Percentiles rank a stretch among this genome's conserved stretches.
Evolutionary conservation across 2,888 invertebrate genomes (phyloP).

Genomic region (Amiota mariae): DNA sequence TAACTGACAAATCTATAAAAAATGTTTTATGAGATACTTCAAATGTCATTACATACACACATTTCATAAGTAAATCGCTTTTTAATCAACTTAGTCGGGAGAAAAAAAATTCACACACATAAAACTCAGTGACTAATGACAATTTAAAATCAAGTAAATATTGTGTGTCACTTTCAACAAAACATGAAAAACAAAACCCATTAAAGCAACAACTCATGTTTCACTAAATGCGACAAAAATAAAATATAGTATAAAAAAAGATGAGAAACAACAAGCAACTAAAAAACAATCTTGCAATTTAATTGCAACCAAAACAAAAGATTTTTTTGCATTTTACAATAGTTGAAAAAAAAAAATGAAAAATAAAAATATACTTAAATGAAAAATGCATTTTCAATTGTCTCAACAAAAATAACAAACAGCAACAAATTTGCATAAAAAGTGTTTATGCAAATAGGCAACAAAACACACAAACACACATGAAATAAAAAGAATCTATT

Average conservation of each 20-base stretch:
- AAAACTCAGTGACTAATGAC: conserved; percentile 19
- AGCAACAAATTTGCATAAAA: conserved; percentile 22
- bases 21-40: too few relatives aligned
- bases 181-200: background rate
- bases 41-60: too few relatives aligned
- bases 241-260: background rate
- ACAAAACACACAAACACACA: background rate
- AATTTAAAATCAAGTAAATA: background rate
- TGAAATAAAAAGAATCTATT: background rate
- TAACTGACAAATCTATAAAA: too few relatives aligned
- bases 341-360: background rate
- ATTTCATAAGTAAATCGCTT: too few relatives aligned
- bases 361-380: conserved; percentile 6
- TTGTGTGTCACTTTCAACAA: conserved; percentile 12
- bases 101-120: too few relatives aligned
- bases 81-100: too few relatives aligned
- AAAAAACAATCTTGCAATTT: conserved; percentile 11
- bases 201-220: conserved; percentile 9
- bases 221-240: conserved; percentile 2
- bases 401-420: background rate
- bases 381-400: conserved; percentile 23
- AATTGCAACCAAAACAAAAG: background rate
- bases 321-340: background rate
- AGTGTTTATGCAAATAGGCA: conserved; percentile 21
- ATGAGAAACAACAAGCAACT: background rate